These are phyloP conservation scores for Melanotaenia nigrans DNA, from an alignment of 2,797 vertebrate genomes.

Conservation along the genomic window DNA sequence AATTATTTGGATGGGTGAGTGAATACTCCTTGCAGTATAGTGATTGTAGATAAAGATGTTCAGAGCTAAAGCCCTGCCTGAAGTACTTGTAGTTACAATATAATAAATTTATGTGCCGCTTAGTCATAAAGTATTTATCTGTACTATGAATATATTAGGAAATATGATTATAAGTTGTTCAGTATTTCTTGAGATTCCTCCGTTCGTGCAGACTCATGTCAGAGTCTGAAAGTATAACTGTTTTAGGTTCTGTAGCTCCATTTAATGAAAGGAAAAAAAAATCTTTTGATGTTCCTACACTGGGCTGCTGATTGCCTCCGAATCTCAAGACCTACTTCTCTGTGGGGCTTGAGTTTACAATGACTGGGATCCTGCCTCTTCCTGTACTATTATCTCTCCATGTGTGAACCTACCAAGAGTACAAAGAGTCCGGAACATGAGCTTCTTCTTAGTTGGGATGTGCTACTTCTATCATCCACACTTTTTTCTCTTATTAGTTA, in stretches of 20 bases:
- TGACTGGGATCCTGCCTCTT: slow-evolving; percentile 25
- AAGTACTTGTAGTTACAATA: not conserved
- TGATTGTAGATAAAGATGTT: not conserved
- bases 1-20: too few relatives aligned
- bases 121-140: not conserved
- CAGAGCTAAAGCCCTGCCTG: not conserved
- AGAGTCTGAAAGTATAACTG: not conserved
- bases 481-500: slow-evolving; percentile 13
- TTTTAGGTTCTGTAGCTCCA: slow-evolving; percentile 4
- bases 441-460: slow-evolving; percentile 10
- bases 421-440: slow-evolving; percentile 6
- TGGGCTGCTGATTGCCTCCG: slow-evolving; percentile 10
- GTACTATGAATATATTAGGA: too few relatives aligned
- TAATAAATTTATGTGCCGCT: not conserved
- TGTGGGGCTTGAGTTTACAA: slow-evolving; percentile 31
- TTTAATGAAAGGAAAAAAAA: slow-evolving; percentile 16
- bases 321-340: slow-evolving; percentile 17
- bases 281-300: not conserved
- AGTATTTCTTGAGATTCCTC: not conserved
- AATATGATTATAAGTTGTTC: not conserved
- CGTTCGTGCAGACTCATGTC: slow-evolving; percentile 19
- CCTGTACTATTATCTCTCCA: slow-evolving; percentile 45
- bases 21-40: too few relatives aligned
- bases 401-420: slow-evolving; percentile 35
- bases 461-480: slow-evolving; percentile 30